Evolutionary conservation across 2,888 invertebrate genomes (phyloP).

Genomic region (Epirrita christyi): DNA sequence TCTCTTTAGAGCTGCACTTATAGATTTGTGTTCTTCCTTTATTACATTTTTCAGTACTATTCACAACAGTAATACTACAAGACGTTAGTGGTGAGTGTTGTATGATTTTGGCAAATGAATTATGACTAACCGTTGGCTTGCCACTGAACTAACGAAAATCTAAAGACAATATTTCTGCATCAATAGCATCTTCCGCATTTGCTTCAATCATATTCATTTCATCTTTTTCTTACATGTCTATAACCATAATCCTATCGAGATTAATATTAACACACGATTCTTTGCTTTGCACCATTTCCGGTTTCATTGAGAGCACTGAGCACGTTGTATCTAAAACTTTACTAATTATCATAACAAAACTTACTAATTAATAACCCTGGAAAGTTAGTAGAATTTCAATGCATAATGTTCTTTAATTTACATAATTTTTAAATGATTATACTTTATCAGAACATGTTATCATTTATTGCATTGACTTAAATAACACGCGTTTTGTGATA

Average conservation of each 20-base stretch:
- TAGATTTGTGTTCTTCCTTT: slow-evolving; percentile 75
- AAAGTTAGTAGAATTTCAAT: neutral
- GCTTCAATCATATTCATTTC: slow-evolving; percentile 43
- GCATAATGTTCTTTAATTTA: slow-evolving; percentile 3
- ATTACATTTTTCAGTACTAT: slow-evolving; percentile 74
- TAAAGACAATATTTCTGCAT: slow-evolving; percentile 27
- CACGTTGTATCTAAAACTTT: slow-evolving; percentile 36
- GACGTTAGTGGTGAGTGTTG: slow-evolving; percentile 83
- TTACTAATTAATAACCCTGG: neutral
- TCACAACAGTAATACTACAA: slow-evolving; percentile 78
- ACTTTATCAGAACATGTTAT: slow-evolving; percentile 1
- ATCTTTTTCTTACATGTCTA: slow-evolving; percentile 26
- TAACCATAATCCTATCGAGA: slow-evolving; percentile 10
- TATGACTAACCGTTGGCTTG: slow-evolving; percentile 71
- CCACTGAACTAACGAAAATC: slow-evolving; percentile 51
- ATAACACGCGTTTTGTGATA: neutral
- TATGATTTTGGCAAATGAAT: slow-evolving; percentile 73
- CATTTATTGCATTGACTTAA: slow-evolving; percentile 1
- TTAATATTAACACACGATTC: slow-evolving; percentile 20
- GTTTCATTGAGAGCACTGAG: slow-evolving; percentile 31
- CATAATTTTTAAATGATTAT: neutral
- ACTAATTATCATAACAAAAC: slow-evolving; percentile 19
- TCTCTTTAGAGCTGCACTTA: slow-evolving; percentile 70
- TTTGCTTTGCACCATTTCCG: slow-evolving; percentile 31
- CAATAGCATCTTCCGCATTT: slow-evolving; percentile 36